Base-by-base conservation (phyloP, 2,113 vertebrate species). In the Epinephelus lanceolatus region DNA sequence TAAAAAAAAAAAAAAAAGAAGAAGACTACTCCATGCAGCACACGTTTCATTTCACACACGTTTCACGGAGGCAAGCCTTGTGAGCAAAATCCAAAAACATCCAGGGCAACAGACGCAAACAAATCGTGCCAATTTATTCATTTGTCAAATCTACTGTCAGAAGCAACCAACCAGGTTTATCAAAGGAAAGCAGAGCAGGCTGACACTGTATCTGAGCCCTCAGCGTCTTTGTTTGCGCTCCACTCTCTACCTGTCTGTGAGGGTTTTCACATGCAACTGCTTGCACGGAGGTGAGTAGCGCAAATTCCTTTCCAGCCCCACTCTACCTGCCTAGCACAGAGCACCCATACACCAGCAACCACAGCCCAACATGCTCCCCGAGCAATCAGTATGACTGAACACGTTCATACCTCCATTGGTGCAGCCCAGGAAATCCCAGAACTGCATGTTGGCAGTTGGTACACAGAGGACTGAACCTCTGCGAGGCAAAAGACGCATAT, bases 241-340 rank as follows among this genome's bases (percentile, higher is more conserved):
- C 70, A 80, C 78, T 66, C 86, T 89, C 86, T 84, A 88, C 79
- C 89, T 86, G 90, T 86, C 77, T 88, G 78, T 73, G 73, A 91
- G 67, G 42, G 85, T 83, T 92, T 88, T 80, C 94, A 89, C 92
- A 94, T 94, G 94, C 93, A 94, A 93, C 88, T 92, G 94, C 94
- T 88, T 95, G 94, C 86, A 93, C 68, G 42, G 91, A 56, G 47
- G 88, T 81, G 83, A 91, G 80, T 71, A 84, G 71, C 78, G 52
- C 80, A 89, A 95, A 91, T 95, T 95, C 93, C 94, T 92, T 92
- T 91, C 87, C 89, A 91, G 84, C 69, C 75, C 70, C 51, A 87
- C 78, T 77, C 55, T 88, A 86, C 86, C 86, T 90, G 85, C 63
- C 76, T 72, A 40, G 9, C 61, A 78, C 77, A 73, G 71, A 90